These are phyloP conservation scores for Athene cunicularia DNA, from an alignment of 2,113 vertebrate species.

Conservation along the genomic window DNA sequence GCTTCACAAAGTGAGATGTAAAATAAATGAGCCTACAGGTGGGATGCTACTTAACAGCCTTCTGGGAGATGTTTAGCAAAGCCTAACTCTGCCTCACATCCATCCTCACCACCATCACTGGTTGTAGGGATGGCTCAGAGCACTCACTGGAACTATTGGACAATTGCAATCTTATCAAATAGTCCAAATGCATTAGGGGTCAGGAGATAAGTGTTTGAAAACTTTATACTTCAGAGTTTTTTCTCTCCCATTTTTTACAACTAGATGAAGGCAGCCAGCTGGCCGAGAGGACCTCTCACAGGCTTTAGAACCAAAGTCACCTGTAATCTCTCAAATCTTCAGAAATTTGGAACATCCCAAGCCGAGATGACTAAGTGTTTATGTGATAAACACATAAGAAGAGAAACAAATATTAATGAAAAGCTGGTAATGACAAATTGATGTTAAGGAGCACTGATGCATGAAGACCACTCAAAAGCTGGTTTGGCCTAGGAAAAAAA, in stretches of 20 bases:
- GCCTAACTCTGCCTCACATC: neutral
- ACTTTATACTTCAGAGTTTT: neutral
- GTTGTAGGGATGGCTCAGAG: neutral
- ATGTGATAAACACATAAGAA: neutral
- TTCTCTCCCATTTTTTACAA: neutral
- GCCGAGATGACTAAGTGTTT: neutral
- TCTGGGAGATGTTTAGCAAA: neutral
- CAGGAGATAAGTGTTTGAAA: neutral
- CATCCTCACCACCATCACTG: neutral
- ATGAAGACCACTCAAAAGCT: neutral
- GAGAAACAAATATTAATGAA: neutral
- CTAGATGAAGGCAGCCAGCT: fast-evolving
- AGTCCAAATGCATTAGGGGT: neutral
- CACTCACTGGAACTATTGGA: neutral
- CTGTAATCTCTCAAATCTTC: fast-evolving
- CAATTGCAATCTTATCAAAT: neutral
- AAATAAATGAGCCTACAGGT: conserved; percentile 12
- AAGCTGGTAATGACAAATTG: neutral
- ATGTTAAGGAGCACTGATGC: fast-evolving
- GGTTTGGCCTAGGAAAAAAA: neutral
- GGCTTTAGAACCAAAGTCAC: neutral
- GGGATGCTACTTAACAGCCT: neutral
- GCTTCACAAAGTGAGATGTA: neutral
- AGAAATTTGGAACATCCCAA: neutral
- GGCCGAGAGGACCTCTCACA: neutral